A percentile compares a stretch with the other conserved stretches of the same genome.
Conservation (phyloP, 2,888 invertebrate species). For the Anagyrus pseudococci region DNA sequence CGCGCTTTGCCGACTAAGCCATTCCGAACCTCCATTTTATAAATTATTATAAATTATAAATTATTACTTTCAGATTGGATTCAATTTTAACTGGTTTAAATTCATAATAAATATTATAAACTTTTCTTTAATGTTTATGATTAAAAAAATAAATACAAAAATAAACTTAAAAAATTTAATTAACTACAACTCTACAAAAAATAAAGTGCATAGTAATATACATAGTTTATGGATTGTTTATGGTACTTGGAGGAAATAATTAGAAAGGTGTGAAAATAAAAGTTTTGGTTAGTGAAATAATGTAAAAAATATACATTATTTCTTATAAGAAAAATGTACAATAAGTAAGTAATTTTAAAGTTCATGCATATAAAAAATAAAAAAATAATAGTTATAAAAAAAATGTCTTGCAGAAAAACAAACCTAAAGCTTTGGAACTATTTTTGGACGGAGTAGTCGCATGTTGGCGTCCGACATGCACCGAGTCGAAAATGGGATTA, state of each 20-base stretch:
- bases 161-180: neutral
- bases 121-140: neutral
- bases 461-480: slow-evolving; percentile 41
- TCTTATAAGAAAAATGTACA: neutral
- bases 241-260: too few species aligned
- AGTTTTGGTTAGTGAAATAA: too few species aligned
- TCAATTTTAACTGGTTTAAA: neutral
- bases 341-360: too few species aligned
- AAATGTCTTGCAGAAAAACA: slow-evolving; percentile 29
- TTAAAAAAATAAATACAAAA: slow-evolving; percentile 2
- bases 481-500: slow-evolving; percentile 39
- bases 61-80: neutral
- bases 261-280: too few species aligned
- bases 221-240: too few species aligned
- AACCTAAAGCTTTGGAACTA: slow-evolving; percentile 44
- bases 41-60: too few species aligned
- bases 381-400: slow-evolving; percentile 22
- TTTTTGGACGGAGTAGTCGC: slow-evolving; percentile 39
- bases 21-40: too few species aligned
- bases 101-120: neutral
- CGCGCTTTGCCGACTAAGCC: too few species aligned
- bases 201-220: too few species aligned
- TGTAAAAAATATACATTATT: too few species aligned
- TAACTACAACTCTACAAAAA: too few species aligned
- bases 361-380: neutral